These are phyloP conservation scores for Clivina fossor DNA, from an alignment of 2,888 invertebrate genomes.

Conservation along the genomic window DNA sequence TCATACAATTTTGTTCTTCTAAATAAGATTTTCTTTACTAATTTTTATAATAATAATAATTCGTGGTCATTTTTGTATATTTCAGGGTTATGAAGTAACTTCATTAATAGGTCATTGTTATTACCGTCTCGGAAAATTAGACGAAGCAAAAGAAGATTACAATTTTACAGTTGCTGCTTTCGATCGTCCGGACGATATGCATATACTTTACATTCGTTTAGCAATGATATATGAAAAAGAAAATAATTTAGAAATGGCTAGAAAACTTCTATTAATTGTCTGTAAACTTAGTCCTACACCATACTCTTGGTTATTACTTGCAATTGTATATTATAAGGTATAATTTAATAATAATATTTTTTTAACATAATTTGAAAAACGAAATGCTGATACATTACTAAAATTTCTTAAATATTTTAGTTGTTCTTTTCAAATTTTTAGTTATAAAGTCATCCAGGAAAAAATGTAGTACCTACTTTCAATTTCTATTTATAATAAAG, in stretches of 20 bases:
- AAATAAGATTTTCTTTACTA: no score
- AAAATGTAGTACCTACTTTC: no score
- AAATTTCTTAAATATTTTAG: no score
- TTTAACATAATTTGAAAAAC: no score
- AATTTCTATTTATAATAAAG: no score
- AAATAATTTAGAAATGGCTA: slow-evolving; percentile 46
- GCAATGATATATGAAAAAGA: slow-evolving; percentile 43
- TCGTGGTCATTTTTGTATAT: slow-evolving; percentile 14
- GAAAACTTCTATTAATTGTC: slow-evolving; percentile 47
- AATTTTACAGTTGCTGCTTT: slow-evolving; percentile 45
- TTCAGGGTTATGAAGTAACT: slow-evolving; percentile 47
- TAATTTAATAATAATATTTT: no score
- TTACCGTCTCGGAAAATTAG: slow-evolving; percentile 41
- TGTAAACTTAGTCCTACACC: slow-evolving; percentile 50
- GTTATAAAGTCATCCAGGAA: no score
- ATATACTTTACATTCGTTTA: slow-evolving; percentile 47
- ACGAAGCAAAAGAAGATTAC: slow-evolving; percentile 46
- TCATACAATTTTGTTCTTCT: no score
- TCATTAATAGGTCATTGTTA: slow-evolving; percentile 48
- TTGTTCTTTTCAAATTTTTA: no score
- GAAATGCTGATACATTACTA: no score
- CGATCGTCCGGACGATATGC: slow-evolving; percentile 47
- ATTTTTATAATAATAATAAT: no score
- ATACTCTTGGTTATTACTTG: slow-evolving; percentile 48
- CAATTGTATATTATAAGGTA: slow-evolving; percentile 44